Conservation (phyloP, 1,140 invertebrate species). For the Drosophila obscura region DNA sequence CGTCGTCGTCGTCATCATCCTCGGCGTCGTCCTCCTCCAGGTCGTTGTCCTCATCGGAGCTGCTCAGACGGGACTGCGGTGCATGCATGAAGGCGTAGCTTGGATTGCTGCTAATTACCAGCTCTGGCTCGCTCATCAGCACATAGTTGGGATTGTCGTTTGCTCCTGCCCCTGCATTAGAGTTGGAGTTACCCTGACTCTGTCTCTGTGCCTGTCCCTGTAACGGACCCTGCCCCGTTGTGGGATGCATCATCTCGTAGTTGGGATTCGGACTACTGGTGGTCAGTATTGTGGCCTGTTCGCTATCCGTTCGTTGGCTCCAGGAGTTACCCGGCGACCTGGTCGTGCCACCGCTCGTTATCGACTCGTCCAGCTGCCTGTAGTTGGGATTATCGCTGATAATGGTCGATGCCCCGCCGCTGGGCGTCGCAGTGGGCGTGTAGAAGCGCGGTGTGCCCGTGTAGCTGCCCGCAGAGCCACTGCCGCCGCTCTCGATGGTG, state of each 20-base stretch:
- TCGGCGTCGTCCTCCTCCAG: conserved; percentile 32
- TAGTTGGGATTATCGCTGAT: conserved; percentile 76
- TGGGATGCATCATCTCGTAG: conserved; percentile 70
- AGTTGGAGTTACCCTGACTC: conserved; percentile 12
- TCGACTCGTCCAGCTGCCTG: conserved; percentile 64
- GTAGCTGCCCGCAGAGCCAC: conserved; percentile 77
- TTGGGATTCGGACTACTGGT: conserved; percentile 72
- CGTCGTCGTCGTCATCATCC: conserved; percentile 55
- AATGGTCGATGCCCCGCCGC: conserved; percentile 6
- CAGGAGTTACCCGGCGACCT: conserved; percentile 13
- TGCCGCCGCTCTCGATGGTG: conserved; percentile 80
- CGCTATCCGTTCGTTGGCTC: conserved; percentile 24
- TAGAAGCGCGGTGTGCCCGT: conserved; percentile 66
- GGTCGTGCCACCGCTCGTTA: conserved; percentile 30
- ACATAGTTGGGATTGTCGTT: conserved; percentile 68
- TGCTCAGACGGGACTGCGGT: conserved; percentile 24
- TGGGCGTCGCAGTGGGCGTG: conserved; percentile 62
- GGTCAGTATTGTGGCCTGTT: conserved; percentile 48
- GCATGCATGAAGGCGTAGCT: conserved; percentile 67
- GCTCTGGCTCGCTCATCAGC: conserved; percentile 46
- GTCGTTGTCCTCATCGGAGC: conserved; percentile 49
- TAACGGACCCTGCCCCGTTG: conserved; percentile 4
- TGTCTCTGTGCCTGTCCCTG: background rate
- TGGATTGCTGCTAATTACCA: conserved; percentile 57
- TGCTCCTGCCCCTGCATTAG: no score